phyloP scores from a whole-genome alignment of 2,797 vertebrate species.

The Lithobates sylvaticus region DNA sequence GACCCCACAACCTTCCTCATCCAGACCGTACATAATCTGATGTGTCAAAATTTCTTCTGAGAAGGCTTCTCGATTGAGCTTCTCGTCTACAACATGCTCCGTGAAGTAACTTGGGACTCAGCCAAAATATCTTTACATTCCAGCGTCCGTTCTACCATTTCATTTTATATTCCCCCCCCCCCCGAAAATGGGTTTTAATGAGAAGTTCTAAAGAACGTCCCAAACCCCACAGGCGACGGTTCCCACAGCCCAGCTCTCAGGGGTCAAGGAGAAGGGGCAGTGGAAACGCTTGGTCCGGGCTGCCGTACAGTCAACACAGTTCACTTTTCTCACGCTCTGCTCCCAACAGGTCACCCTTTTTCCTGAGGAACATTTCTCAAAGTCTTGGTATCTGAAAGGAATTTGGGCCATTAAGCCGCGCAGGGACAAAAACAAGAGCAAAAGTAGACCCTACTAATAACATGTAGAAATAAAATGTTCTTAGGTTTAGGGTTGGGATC shows the following conservation, averaged over 20 bases:
- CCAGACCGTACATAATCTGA: background rate
- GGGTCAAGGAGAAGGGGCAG: conserved; percentile 4
- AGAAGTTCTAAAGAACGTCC: conserved; percentile 25
- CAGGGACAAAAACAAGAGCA: background rate
- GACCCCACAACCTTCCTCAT: background rate
- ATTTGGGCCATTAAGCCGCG: background rate
- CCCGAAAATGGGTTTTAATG: background rate
- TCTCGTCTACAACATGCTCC: background rate
- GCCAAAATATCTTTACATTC: conserved; percentile 24
- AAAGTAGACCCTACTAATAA: background rate
- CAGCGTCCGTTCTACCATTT: background rate
- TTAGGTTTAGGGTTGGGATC: too few species aligned
- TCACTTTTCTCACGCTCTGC: conserved; percentile 42
- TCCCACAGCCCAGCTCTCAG: conserved; percentile 46
- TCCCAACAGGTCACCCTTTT: background rate
- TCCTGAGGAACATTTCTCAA: background rate
- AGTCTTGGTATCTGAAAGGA: background rate
- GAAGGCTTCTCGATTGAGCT: background rate
- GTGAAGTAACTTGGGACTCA: conserved; percentile 9
- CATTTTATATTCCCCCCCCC: background rate
- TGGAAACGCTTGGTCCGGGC: background rate
- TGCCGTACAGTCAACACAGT: background rate
- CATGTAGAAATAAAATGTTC: too few species aligned
- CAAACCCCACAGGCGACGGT: conserved; percentile 26
- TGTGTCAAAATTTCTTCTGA: background rate